These are phyloP conservation scores for Epistrophe grossulariae DNA, from an alignment of 2,888 invertebrate species.

Conservation along the genomic window DNA sequence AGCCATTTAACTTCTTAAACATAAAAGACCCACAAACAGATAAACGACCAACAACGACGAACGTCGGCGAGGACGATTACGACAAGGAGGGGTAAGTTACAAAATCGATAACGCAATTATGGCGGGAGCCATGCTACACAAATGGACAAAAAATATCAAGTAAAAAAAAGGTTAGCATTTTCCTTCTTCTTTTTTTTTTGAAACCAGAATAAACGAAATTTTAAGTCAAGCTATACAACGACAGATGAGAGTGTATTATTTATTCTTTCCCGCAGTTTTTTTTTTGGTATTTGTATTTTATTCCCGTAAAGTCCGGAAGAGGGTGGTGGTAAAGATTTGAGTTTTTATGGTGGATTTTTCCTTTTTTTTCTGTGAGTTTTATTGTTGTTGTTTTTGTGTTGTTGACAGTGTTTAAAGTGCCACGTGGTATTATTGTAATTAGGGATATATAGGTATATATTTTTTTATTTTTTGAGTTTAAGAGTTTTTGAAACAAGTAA, in stretches of 20 bases:
- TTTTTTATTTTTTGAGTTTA: neutral
- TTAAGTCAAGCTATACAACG: constrained; percentile 37
- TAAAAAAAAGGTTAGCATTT: constrained; percentile 12
- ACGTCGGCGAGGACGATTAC: neutral
- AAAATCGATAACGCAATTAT: constrained; percentile 75
- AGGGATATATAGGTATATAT: constrained; percentile 21
- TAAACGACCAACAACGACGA: neutral
- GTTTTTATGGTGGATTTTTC: neutral
- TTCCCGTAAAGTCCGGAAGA: constrained; percentile 7
- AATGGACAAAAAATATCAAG: neutral
- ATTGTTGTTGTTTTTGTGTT: constrained; percentile 15
- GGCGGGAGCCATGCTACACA: constrained; percentile 17
- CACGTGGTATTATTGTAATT: constrained; percentile 57
- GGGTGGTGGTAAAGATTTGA: constrained; percentile 24
- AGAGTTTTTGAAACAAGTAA: constrained; percentile 34
- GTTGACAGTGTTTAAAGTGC: constrained; percentile 58
- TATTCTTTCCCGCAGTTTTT: neutral
- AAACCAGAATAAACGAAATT: constrained; percentile 31
- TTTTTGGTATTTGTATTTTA: constrained; percentile 3
- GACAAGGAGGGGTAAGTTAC: constrained; percentile 13
- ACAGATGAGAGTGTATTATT: constrained; percentile 37
- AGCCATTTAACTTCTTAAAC: constrained; percentile 66
- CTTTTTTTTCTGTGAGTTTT: constrained; percentile 22
- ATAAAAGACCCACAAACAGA: constrained; percentile 22
- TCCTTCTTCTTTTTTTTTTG: neutral